Conservation (phyloP, 1,140 invertebrate genomes). For the Euwallacea similis region DNA sequence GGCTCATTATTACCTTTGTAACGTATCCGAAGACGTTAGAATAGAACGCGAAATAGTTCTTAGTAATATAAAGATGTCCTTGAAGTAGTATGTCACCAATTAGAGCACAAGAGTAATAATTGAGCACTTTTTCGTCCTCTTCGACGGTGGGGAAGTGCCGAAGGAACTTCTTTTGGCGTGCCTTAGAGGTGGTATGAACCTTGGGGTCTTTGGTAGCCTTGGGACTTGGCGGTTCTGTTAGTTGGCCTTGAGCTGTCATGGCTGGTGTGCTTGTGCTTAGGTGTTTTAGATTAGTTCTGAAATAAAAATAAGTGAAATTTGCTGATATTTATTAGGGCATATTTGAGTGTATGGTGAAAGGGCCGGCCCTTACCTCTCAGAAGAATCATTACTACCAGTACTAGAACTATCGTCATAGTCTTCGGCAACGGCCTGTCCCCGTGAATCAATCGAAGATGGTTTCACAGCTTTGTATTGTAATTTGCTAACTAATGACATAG, state of each 20-base stretch:
- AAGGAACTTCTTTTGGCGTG: constrained; percentile 73
- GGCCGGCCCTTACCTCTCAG: constrained; percentile 16
- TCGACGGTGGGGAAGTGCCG: constrained; percentile 73
- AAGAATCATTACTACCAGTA: constrained; percentile 16
- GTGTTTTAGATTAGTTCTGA: constrained; percentile 51
- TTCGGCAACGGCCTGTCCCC: background rate
- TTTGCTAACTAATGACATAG: constrained; percentile 1
- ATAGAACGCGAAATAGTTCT: constrained; percentile 93
- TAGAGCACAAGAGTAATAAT: constrained; percentile 90
- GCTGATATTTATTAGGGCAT: background rate
- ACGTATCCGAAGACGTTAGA: constrained; percentile 93
- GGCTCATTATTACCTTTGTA: constrained; percentile 67
- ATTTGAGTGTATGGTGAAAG: no score
- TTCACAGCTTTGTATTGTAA: background rate
- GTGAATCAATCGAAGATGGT: no score
- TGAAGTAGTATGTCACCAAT: constrained; percentile 90
- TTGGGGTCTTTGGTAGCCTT: constrained; percentile 55
- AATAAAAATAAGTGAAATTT: constrained; percentile 13
- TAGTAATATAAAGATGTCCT: constrained; percentile 89
- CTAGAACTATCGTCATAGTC: constrained; percentile 23
- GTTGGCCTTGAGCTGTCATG: constrained; percentile 53
- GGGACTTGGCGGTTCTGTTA: constrained; percentile 49
- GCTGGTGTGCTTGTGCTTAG: constrained; percentile 55
- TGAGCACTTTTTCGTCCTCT: constrained; percentile 74
- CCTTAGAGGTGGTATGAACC: constrained; percentile 64